Conservation (phyloP, 2,888 invertebrate genomes). For the Drosophila putrida region DNA sequence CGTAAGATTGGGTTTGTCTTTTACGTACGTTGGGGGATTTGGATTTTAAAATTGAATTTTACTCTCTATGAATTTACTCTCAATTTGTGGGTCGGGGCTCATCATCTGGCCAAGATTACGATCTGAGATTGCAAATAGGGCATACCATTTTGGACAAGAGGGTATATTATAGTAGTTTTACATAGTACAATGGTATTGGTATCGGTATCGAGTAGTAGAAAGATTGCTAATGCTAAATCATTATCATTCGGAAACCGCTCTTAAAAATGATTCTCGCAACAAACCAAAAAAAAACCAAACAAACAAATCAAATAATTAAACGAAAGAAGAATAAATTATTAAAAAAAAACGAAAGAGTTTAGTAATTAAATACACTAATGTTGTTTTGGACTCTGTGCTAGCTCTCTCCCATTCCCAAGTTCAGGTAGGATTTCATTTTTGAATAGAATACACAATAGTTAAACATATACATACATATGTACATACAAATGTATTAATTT, state of each 20-base stretch:
- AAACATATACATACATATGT: constrained; percentile 50
- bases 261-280: constrained; percentile 44
- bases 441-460: constrained; percentile 73
- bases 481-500: constrained; percentile 55
- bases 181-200: constrained; percentile 48
- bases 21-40: constrained; percentile 43
- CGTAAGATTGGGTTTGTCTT: constrained; percentile 80
- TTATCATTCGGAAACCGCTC: constrained; percentile 68
- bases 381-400: constrained; percentile 83
- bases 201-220: constrained; percentile 66
- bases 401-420: constrained; percentile 86
- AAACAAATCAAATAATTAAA: constrained; percentile 36
- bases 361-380: constrained; percentile 57
- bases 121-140: constrained; percentile 42
- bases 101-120: constrained; percentile 34
- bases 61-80: constrained; percentile 62
- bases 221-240: constrained; percentile 81
- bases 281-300: constrained; percentile 33
- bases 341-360: constrained; percentile 52
- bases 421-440: constrained; percentile 81
- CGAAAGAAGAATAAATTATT: constrained; percentile 40
- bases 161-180: constrained; percentile 33
- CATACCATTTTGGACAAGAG: constrained; percentile 51
- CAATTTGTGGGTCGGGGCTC: constrained; percentile 44
- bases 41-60: constrained; percentile 56